A percentile compares a stretch with the other conserved stretches of the same genome.
These are phyloP conservation scores for Pyrgus malvae DNA, from an alignment of 2,888 invertebrate genomes.

Conservation along the genomic window DNA sequence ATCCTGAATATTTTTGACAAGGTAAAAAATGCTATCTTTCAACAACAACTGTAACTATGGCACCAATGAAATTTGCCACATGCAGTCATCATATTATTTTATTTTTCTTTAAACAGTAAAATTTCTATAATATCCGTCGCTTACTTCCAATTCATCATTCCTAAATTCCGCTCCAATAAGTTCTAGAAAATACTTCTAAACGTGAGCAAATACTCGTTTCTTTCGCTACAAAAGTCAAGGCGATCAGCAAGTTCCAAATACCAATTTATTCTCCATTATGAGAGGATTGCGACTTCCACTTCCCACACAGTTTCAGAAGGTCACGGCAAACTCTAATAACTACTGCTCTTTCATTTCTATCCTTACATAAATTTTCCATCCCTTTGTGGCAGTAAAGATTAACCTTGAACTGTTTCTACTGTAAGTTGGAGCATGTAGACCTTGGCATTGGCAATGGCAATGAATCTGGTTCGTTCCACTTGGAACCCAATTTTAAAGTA, in stretches of 20 bases:
- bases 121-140: no score
- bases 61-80: no score
- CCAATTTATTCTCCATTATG: constrained; percentile 10
- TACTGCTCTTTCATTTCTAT: constrained; percentile 21
- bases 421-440: constrained; percentile 34
- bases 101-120: no score
- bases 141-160: neutral
- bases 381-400: constrained; percentile 44
- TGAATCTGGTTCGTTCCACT: constrained; percentile 41
- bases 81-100: no score
- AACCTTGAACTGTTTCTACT: constrained; percentile 62
- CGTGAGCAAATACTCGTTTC: neutral
- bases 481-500: constrained; percentile 3
- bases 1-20: no score
- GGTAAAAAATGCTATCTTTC: no score
- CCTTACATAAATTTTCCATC: constrained; percentile 42
- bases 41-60: no score
- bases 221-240: constrained; percentile 13
- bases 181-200: constrained; percentile 3
- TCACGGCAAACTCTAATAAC: constrained; percentile 17
- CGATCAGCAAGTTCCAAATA: constrained; percentile 15
- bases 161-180: neutral
- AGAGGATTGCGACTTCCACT: constrained; percentile 18
- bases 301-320: constrained; percentile 23
- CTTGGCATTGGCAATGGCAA: constrained; percentile 56